Percentiles rank a stretch among this genome's conserved stretches.
Conservation (phyloP, 2,888 invertebrate genomes). For the Perithous albicinctus region DNA sequence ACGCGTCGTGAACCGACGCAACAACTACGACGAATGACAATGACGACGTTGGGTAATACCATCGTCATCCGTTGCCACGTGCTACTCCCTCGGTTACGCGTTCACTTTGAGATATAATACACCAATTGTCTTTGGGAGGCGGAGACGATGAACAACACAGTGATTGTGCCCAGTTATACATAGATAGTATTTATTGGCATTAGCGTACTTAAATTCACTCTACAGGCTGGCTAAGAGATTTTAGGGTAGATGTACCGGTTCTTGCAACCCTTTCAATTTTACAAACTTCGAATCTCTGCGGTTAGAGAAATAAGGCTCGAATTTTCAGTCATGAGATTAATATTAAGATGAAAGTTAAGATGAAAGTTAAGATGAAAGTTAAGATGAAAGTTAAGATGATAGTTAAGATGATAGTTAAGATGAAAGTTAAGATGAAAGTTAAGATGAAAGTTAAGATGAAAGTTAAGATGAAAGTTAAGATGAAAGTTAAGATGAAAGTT, state of each 20-base stretch:
- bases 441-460: no score
- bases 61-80: slow-evolving; percentile 35
- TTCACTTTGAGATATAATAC: background rate
- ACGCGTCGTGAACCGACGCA: background rate
- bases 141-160: background rate
- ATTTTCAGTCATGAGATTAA: no score
- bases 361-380: no score
- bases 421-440: no score
- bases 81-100: slow-evolving; percentile 29
- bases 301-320: no score
- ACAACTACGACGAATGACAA: slow-evolving; percentile 1
- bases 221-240: background rate
- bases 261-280: no score
- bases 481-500: no score
- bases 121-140: background rate
- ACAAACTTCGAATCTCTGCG: no score
- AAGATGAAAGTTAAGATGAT: no score
- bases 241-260: background rate
- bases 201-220: background rate
- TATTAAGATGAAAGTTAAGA: no score
- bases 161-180: background rate
- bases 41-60: slow-evolving; percentile 13
- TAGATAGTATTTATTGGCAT: background rate
- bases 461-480: no score
- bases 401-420: no score